Conservation (phyloP, 1,140 invertebrate genomes). For the Marisa cornuarietis region DNA sequence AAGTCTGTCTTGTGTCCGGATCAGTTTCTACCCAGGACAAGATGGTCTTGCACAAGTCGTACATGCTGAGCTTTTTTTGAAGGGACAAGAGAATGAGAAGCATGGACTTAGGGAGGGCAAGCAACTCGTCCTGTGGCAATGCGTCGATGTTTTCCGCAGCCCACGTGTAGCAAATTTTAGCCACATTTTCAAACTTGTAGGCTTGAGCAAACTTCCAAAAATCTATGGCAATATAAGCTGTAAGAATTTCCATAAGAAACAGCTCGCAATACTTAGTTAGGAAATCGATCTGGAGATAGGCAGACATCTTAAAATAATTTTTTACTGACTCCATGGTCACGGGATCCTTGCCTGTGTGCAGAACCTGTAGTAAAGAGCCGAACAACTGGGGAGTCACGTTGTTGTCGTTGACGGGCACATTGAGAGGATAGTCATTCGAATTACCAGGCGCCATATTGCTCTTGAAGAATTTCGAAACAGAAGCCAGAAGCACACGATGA, state of each 20-base stretch:
- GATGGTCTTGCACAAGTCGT: conserved; percentile 3
- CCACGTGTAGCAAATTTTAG: background rate
- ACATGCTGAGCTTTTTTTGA: conserved; percentile 6
- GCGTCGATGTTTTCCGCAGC: background rate
- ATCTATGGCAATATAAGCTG: background rate
- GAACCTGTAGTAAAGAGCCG: background rate
- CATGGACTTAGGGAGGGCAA: conserved; percentile 8
- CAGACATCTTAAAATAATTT: conserved; percentile 4
- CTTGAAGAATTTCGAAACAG: conserved; percentile 4
- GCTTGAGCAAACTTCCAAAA: conserved; percentile 6
- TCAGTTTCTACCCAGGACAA: conserved; percentile 10
- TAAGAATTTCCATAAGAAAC: background rate
- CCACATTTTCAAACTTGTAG: background rate
- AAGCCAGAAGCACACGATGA: conserved; percentile 1
- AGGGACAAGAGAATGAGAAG: background rate
- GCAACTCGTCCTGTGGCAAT: background rate
- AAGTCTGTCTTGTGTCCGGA: background rate
- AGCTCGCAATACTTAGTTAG: background rate
- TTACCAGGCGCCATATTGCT: background rate
- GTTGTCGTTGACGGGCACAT: background rate
- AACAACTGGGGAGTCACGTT: conserved; percentile 1
- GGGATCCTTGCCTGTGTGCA: conserved; percentile 2
- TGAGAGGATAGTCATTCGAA: background rate
- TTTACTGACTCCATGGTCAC: background rate
- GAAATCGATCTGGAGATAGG: conserved; percentile 13